phyloP scores from a whole-genome alignment of 64 coral and sea anemone species.

The Astreopora myriophthalma region DNA sequence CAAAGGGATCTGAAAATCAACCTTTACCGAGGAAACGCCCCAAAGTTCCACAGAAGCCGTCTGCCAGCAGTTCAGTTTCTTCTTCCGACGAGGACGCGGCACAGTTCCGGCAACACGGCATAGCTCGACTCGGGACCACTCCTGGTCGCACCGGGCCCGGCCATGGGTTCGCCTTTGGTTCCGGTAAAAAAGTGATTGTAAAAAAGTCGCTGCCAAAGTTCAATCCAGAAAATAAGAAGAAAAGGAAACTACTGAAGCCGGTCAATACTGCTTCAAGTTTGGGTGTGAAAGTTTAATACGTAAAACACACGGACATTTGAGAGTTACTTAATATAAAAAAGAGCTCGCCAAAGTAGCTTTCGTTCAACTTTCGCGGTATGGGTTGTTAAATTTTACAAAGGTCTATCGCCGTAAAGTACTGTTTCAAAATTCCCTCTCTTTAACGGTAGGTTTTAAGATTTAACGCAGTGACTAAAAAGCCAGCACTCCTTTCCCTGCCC shows the following conservation, averaged over 20 bases:
- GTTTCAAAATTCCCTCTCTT: too few relatives aligned
- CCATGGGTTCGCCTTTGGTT: conserved; percentile 19
- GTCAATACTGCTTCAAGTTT: conserved; percentile 4
- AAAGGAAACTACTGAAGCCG: conserved; percentile 5
- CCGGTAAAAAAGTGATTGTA: not conserved
- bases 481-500: too few relatives aligned
- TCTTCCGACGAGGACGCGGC: conserved; percentile 3
- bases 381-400: too few relatives aligned
- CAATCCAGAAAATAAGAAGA: conserved; percentile 10
- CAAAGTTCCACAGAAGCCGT: not conserved
- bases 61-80: conserved; percentile 1
- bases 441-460: too few relatives aligned
- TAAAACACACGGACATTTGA: too few relatives aligned
- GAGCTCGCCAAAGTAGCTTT: too few relatives aligned
- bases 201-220: not conserved
- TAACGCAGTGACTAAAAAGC: too few relatives aligned
- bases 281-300: not conserved
- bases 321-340: too few relatives aligned
- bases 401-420: too few relatives aligned
- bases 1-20: conserved; percentile 18
- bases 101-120: not conserved
- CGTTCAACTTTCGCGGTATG: too few relatives aligned
- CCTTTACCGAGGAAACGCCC: not conserved
- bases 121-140: not conserved
- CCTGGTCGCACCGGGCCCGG: not conserved